Base-by-base conservation (phyloP, 2,888 invertebrate species). In the Coleophora deauratella region DNA sequence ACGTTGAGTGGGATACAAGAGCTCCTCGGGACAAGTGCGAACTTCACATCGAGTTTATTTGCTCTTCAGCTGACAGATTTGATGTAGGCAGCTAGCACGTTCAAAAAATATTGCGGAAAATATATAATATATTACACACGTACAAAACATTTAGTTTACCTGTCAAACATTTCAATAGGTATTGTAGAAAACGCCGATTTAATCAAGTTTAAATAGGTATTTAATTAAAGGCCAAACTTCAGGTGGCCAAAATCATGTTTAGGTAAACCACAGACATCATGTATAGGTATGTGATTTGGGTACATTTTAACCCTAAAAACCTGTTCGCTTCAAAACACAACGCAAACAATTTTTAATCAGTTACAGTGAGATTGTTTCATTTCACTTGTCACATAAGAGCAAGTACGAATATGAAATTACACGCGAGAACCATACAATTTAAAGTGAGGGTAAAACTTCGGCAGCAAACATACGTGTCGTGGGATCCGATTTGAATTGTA, bases 1-100 rank as follows among this genome's bases (percentile, higher is more conserved):
- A 76, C 74, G 76, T 70, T 52, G 62, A 65, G 64, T 56, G 69
- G 57, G 57, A 51, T 43, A 47, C 45, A 50, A 50, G 54, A 56
- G 55, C 3, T 43, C 45, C 43, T 47, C 42, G 36, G 14, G 59
- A 68, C 65, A 67, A 77, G 75, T 71, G 72, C 69, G 62, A 68
- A 66, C 72, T 67, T 63, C 61, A 53, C 63, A 55, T 64, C 57
- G 56, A 76, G 72, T 76, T 66, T 76, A 72, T 80, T 81, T 80
- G 74, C 71, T 66, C 68, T 67, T 66, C 69, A 72, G 74, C 72
- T 72, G 68, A 59, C 61, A 66, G 73, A 67, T 21, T 21, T 21
- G 21, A 21, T 21, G 21, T 21, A n/a, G n/a, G n/a, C n/a, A n/a
- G n/a, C n/a, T 66, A 59, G 55, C 21, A 21, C 32, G 32, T n/a